Evolutionary conservation across 2,797 vertebrate genomes (phyloP).

Genomic region (Atherinosoma microstoma): DNA sequence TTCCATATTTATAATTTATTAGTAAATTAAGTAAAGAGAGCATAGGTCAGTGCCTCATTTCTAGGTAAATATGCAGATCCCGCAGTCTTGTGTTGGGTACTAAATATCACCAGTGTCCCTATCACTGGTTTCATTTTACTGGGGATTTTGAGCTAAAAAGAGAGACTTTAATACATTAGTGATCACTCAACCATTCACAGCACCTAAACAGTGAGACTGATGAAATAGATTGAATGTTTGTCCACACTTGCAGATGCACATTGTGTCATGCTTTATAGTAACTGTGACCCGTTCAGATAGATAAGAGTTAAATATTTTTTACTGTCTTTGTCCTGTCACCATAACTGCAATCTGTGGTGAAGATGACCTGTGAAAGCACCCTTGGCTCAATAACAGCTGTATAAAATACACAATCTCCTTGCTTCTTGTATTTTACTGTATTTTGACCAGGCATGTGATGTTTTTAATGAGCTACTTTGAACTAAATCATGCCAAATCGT

Average conservation of each 20-base stretch:
- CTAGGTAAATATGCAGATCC: slow-evolving; percentile 59
- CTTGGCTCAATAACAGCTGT: slow-evolving; percentile 2
- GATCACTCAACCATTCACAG: slow-evolving; percentile 42
- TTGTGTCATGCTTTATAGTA: slow-evolving; percentile 24
- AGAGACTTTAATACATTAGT: slow-evolving; percentile 43
- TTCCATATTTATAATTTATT: slow-evolving; percentile 81
- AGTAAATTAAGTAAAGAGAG: slow-evolving; percentile 76
- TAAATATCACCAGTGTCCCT: slow-evolving; percentile 59
- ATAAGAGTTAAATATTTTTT: slow-evolving; percentile 18
- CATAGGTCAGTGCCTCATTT: slow-evolving; percentile 69
- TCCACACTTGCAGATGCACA: slow-evolving; percentile 36
- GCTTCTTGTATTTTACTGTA: slow-evolving; percentile 19
- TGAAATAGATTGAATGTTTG: slow-evolving; percentile 48
- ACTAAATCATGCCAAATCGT: slow-evolving; percentile 19
- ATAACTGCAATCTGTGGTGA: slow-evolving; percentile 32
- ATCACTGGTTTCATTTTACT: slow-evolving; percentile 32
- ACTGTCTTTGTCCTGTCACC: slow-evolving; percentile 14
- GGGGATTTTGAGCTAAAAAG: slow-evolving; percentile 35
- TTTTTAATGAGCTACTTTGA: slow-evolving; percentile 42
- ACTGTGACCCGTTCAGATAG: not conserved
- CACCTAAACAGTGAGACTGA: slow-evolving; percentile 31
- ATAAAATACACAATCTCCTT: slow-evolving; percentile 17
- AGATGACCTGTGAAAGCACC: slow-evolving; percentile 21
- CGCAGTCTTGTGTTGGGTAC: slow-evolving; percentile 63
- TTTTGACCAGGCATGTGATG: slow-evolving; percentile 16